Conservation (phyloP, 2,888 invertebrate species). For the Matsumyia berberina region DNA sequence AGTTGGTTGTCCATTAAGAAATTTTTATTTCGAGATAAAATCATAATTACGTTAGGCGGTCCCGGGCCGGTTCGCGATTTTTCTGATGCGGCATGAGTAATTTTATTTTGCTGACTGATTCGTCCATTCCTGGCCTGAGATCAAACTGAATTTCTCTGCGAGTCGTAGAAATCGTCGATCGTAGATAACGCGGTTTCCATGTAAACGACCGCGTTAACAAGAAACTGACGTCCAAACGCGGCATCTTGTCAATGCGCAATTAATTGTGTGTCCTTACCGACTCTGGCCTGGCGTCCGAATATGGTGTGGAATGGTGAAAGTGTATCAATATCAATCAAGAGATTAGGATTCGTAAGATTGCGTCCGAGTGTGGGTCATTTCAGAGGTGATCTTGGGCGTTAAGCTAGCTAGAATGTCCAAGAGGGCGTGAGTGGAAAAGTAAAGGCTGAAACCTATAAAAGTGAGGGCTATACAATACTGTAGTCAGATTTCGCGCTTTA, state of each 20-base stretch:
- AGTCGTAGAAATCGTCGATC: conserved; percentile 56
- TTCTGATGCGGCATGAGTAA: too few relatives aligned
- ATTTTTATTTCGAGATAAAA: conserved; percentile 45
- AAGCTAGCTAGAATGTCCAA: too few relatives aligned
- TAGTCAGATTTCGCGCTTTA: too few relatives aligned
- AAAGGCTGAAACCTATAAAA: too few relatives aligned
- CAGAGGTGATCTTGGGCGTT: too few relatives aligned
- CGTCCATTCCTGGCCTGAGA: conserved; percentile 33
- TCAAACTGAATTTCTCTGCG: conserved; percentile 48
- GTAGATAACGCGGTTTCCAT: conserved; percentile 59
- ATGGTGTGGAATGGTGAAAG: conserved; percentile 68
- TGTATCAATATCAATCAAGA: conserved; percentile 73
- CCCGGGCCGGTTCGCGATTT: too few relatives aligned
- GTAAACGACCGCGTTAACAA: conserved; percentile 73
- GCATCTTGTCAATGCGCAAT: conserved; percentile 75
- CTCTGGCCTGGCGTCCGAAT: conserved; percentile 40
- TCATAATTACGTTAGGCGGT: conserved; percentile 50
- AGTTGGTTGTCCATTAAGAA: too few relatives aligned
- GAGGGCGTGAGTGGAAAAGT: too few relatives aligned
- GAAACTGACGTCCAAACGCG: conserved; percentile 60
- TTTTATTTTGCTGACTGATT: conserved; percentile 61
- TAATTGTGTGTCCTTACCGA: conserved; percentile 73
- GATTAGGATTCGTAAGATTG: conserved; percentile 55
- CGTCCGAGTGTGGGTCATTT: conserved; percentile 19
- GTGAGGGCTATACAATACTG: too few relatives aligned